Base-by-base conservation (phyloP, 2,797 vertebrate species). In the Falco novaeseelandiae region DNA sequence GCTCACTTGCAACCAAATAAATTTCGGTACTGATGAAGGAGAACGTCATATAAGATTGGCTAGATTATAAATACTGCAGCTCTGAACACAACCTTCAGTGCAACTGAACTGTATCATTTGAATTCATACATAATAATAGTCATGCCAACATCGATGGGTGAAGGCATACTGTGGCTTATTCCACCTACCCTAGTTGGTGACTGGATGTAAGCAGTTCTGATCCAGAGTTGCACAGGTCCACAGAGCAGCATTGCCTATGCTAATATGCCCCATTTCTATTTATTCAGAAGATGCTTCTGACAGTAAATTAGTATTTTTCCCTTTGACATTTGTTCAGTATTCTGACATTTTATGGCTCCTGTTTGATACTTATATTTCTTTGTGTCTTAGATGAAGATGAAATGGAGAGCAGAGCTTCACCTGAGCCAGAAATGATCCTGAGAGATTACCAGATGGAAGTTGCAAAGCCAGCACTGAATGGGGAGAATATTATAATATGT, bases 371-470 rank as follows among this genome's bases (percentile, higher is more conserved):
- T 97, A 9, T 14, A 96, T 92, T 97, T 85, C 19, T 12, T 96
- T 96, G 26, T 44, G 76, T 27, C 21, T 87, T 96, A 99, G 99
- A 98, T 92, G 95, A 96, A 89, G 94, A 95, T 69, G 95, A 94
- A 76, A 61, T 20, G n/a, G 92, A 69, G 12, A 85, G 79, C 90
- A 97, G 97, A 97, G 76, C 72, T 70, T 98, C 98, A 52, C 96
- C 97, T 72, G 97, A 98, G 55, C 96, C 95, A 74, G 97, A 98
- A 42, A 98, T 99, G 86, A 93, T 85, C 81, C 98, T 99, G 76
- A 98, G 99, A 87, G 98, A 99, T 96, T 99, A 99, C 98, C 99
- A 99, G 97, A 98, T 98, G 98, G 99, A 99, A 78, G 99, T 99
- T 16, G 99, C 99, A 61, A 96, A 87, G 46, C 99, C 99, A 83